Evolutionary conservation across 2,888 invertebrate genomes (phyloP).

Genomic region (Antitype chi): DNA sequence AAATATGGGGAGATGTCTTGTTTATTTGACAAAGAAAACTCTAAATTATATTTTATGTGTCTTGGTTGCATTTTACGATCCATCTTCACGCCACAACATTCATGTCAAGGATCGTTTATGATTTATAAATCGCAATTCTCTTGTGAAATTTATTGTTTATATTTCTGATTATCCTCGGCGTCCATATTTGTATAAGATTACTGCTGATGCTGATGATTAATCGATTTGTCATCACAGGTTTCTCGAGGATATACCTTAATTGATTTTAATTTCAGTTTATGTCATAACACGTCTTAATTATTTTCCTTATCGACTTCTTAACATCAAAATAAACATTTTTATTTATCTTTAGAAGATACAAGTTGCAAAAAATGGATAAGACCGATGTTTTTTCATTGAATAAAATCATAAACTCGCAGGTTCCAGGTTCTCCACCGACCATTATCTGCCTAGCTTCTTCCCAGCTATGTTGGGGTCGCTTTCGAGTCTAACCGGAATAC

Average conservation of each 20-base stretch:
- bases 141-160: slow-evolving; percentile 68
- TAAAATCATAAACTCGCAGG: background rate
- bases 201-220: slow-evolving; percentile 64
- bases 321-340: slow-evolving; percentile 43
- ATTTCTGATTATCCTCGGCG: slow-evolving; percentile 61
- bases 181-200: slow-evolving; percentile 70
- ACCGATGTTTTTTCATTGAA: background rate
- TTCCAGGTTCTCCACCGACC: background rate
- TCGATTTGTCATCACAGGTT: slow-evolving; percentile 59
- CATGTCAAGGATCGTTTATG: slow-evolving; percentile 75
- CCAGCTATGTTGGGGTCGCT: background rate
- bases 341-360: slow-evolving; percentile 32
- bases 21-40: slow-evolving; percentile 25
- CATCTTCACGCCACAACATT: slow-evolving; percentile 65
- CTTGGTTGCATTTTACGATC: slow-evolving; percentile 47
- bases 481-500: background rate
- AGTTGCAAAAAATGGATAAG: background rate
- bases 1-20: background rate
- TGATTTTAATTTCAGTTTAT: slow-evolving; percentile 62
- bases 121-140: slow-evolving; percentile 69
- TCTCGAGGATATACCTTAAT: slow-evolving; percentile 49
- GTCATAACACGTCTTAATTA: slow-evolving; percentile 60
- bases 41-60: slow-evolving; percentile 19
- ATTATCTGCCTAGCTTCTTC: background rate
- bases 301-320: slow-evolving; percentile 52